Evolutionary conservation across 1,140 invertebrate genomes (phyloP).

Genomic region (Drosophila ironensis): DNA sequence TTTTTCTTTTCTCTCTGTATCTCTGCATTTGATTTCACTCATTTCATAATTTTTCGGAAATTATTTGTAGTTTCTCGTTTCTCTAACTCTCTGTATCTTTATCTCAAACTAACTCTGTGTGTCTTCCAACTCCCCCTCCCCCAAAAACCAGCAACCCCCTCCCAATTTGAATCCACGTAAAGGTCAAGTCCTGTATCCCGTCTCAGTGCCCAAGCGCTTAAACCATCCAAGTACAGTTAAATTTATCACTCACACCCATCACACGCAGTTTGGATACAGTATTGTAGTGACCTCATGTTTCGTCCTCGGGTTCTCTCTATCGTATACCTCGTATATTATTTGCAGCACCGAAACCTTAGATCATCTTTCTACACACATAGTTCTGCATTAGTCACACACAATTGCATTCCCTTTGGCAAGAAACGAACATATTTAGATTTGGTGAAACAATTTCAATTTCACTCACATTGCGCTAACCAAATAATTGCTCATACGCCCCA

Average conservation of each 20-base stretch:
- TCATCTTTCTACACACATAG: conserved; percentile 25
- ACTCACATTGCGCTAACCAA: conserved; percentile 36
- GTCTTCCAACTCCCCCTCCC: neutral
- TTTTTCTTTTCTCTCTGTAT: conserved; percentile 26
- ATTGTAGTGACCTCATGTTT: conserved; percentile 5
- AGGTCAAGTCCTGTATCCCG: conserved; percentile 10
- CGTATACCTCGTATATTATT: neutral
- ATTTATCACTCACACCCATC: conserved; percentile 8
- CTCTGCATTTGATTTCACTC: conserved; percentile 33
- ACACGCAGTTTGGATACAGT: neutral
- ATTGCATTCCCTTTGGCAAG: conserved; percentile 22
- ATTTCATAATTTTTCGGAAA: conserved; percentile 48
- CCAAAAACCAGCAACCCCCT: too few species aligned
- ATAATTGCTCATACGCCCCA: conserved; percentile 67
- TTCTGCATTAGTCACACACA: conserved; percentile 36
- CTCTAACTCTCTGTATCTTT: conserved; percentile 8
- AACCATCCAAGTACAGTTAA: neutral
- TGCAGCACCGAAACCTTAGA: conserved; percentile 5
- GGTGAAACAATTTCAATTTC: conserved; percentile 47
- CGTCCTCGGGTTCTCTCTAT: neutral
- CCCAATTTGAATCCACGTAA: too few species aligned
- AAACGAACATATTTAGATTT: conserved; percentile 45
- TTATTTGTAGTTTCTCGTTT: conserved; percentile 33
- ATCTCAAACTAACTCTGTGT: neutral
- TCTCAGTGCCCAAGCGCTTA: conserved; percentile 35